Evolutionary conservation across 2,797 vertebrate species (phyloP).

Genomic region (Eulemur mongoz): DNA sequence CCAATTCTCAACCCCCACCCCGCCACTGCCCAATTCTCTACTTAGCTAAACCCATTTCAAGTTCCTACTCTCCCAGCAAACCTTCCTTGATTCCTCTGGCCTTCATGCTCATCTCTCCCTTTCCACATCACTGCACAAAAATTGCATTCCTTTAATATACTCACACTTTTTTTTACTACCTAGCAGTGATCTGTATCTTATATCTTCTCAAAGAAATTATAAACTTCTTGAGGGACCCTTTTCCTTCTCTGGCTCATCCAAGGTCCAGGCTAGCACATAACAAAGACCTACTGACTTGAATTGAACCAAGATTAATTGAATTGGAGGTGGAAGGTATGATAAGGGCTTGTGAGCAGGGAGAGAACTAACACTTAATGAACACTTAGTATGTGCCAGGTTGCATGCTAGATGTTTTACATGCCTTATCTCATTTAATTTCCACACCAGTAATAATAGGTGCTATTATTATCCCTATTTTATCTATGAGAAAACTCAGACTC

Average conservation of each 20-base stretch:
- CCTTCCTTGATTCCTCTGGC: not conserved
- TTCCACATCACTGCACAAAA: conserved; percentile 45
- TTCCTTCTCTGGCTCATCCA: conserved; percentile 14
- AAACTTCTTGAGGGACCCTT: conserved; percentile 30
- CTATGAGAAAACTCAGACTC: conserved; percentile 39
- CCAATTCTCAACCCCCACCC: conserved; percentile 7
- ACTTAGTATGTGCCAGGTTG: not conserved
- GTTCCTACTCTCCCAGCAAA: not conserved
- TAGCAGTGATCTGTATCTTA: conserved; percentile 32
- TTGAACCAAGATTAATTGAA: not conserved
- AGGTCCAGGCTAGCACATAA: not conserved
- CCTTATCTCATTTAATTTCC: conserved; percentile 34
- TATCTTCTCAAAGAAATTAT: conserved; percentile 49
- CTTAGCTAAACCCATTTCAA: conserved; percentile 45
- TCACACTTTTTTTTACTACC: not conserved
- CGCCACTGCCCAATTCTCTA: not conserved
- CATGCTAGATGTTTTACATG: conserved; percentile 11
- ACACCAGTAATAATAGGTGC: conserved; percentile 9
- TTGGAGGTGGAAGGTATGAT: not conserved
- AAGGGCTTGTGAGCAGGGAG: not conserved
- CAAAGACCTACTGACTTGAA: conserved; percentile 36
- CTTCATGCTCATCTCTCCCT: not conserved
- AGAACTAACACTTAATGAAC: not conserved
- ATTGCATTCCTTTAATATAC: not conserved
- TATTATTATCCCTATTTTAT: conserved; percentile 36